Conservation (phyloP, 2,888 invertebrate genomes). For the Falcaria lacertinaria region DNA sequence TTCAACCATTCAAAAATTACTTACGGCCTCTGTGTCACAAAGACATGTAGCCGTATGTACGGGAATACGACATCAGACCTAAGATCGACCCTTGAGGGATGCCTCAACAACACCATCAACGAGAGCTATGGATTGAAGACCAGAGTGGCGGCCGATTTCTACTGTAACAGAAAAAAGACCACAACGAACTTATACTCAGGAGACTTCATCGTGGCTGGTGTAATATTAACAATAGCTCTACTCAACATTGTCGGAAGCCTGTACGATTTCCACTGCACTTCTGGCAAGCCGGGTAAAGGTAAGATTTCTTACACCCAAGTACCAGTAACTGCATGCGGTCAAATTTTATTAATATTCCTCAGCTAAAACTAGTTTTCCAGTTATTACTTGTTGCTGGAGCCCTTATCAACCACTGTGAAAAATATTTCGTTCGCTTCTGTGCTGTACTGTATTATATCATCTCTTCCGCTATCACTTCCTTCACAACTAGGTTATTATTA, state of each 20-base stretch:
- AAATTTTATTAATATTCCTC: no score
- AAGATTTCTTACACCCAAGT: no score
- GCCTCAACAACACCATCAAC: constrained; percentile 30
- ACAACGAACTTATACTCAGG: constrained; percentile 4
- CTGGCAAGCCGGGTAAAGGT: constrained; percentile 5
- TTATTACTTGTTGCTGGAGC: no score
- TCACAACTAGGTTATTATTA: no score
- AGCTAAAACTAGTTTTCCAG: no score
- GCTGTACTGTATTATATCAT: no score
- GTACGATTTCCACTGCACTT: constrained; percentile 12
- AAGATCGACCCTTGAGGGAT: constrained; percentile 25
- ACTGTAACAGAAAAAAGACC: constrained; percentile 7
- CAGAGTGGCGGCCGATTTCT: constrained; percentile 9
- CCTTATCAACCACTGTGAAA: no score
- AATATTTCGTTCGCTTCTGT: no score
- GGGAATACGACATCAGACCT: constrained; percentile 17
- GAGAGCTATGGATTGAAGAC: constrained; percentile 19
- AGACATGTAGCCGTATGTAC: constrained; percentile 20
- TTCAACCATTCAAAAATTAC: constrained; percentile 30
- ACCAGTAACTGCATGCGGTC: no score
- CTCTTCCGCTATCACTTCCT: no score
- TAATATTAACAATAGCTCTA: constrained; percentile 20
- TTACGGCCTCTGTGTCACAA: constrained; percentile 30
- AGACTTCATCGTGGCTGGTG: constrained; percentile 14
- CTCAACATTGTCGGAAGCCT: constrained; percentile 25